A percentile compares a stretch with the other conserved stretches of the same genome.
Evolutionary conservation across 2,888 invertebrate genomes (phyloP).

Genomic region (Pachymerium ferrugineum): DNA sequence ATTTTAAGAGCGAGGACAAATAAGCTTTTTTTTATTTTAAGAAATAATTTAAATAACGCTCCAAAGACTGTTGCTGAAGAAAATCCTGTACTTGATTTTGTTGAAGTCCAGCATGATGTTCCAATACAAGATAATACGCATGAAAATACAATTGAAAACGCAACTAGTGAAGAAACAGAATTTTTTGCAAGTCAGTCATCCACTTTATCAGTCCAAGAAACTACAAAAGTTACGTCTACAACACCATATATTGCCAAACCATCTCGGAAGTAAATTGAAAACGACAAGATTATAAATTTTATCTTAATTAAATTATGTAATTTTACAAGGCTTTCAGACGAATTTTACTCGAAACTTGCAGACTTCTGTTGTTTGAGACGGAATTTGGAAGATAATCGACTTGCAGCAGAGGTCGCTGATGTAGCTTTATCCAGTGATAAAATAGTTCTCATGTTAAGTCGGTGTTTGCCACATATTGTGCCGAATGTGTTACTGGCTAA

Average conservation of each 20-base stretch:
- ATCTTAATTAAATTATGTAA: no score
- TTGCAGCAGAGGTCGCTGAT: conserved; percentile 45
- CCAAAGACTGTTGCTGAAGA: not conserved
- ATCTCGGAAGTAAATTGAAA: not conserved
- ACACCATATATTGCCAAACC: no score
- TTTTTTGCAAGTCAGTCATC: no score
- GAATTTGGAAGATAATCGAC: conserved; percentile 45
- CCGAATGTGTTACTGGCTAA: conserved; percentile 64
- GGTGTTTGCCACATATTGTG: conserved; percentile 58
- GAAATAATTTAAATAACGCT: not conserved
- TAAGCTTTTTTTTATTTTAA: not conserved
- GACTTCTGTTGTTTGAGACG: conserved; percentile 50
- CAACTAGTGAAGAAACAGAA: no score
- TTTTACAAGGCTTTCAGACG: conserved; percentile 52
- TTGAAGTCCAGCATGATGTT: not conserved
- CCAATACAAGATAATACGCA: no score
- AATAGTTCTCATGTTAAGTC: conserved; percentile 53
- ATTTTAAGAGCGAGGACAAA: not conserved
- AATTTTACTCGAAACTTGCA: conserved; percentile 56
- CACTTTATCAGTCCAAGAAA: no score
- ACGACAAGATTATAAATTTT: no score
- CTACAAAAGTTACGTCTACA: no score
- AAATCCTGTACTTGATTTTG: not conserved
- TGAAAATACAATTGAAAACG: no score
- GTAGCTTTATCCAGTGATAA: conserved; percentile 41